These are phyloP conservation scores for Nineta flava DNA, from an alignment of 2,888 invertebrate species.

Conservation along the genomic window DNA sequence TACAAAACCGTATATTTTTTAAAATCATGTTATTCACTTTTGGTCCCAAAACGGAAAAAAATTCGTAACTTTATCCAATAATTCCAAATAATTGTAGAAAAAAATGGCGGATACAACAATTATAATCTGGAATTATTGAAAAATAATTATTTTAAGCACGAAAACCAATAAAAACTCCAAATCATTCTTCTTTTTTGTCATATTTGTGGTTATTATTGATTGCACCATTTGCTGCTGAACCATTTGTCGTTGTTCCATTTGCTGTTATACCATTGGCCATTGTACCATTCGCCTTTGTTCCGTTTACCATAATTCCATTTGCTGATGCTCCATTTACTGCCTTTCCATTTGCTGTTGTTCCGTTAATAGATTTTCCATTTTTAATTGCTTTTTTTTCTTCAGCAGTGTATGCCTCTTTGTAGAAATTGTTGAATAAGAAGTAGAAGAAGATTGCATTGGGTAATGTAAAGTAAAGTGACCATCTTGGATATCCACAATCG, in stretches of 20 bases:
- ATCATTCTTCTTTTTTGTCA: too few species aligned
- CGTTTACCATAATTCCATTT: background rate
- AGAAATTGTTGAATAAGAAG: constrained; percentile 82
- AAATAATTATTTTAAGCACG: too few species aligned
- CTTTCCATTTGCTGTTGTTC: background rate
- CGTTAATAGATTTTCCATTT: background rate
- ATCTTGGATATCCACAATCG: constrained; percentile 79
- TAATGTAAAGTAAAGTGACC: constrained; percentile 67
- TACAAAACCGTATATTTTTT: too few species aligned
- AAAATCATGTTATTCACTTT: too few species aligned
- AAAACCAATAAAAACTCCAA: too few species aligned
- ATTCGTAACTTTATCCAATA: too few species aligned
- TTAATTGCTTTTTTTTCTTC: background rate
- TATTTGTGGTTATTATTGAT: background rate
- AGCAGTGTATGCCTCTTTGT: constrained; percentile 30
- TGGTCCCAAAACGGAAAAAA: too few species aligned
- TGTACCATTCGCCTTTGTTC: background rate
- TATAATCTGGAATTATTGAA: too few species aligned
- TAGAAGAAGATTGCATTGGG: constrained; percentile 89
- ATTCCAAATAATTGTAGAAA: too few species aligned
- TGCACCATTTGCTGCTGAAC: background rate
- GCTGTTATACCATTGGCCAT: background rate
- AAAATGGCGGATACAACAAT: too few species aligned
- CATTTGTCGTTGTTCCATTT: background rate
- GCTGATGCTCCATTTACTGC: background rate